Base-by-base conservation (phyloP, 2,797 vertebrate species). In the Enteromius fasciolatus region DNA sequence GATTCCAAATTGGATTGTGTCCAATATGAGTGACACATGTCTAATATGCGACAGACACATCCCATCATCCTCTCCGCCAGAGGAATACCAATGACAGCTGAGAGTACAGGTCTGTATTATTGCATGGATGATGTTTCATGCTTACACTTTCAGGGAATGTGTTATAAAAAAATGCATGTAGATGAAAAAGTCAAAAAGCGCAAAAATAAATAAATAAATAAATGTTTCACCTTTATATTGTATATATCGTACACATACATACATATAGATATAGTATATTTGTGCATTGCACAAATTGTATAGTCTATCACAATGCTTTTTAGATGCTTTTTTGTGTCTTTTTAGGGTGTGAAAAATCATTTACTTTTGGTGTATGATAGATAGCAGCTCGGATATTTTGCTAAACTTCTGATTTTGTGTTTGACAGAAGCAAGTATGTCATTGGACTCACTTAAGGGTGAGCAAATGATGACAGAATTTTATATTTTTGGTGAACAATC, bases 1-100 rank as follows among this genome's bases (percentile, higher is more conserved):
- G 63, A 76, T 69, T 44, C 25, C 39, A 76, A 46, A 76, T 69
- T 76, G 81, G 39, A 69, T 83, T 68, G 64, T 70, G 74, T 83
- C 20, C 48, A 57, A 28, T 59, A 44, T 69, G 64, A 83, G 41
- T 83, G 74, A 57, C 81, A 82, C 48, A 39, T 20, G 64, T 77
- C 63, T 76, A 69, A 77, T 70, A 61, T 77, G 52, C 2, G 36
- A 83, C 23, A 83, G 81, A 83, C 74, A 4, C 64, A 11, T 82
- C 50, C 50, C 20, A 76, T 82, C 81, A 77, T 76, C 66, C 64
- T 76, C 63, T 75, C 61, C 76, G 63, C 10, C 52, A 50, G 52
- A 44, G 33, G 46, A 59, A 82, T 76, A 69, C 33, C 36, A 54
- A 44, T 69, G 64, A 83, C 14, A 68, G 36, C 15, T 68, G 64